phyloP scores from a whole-genome alignment of 2,113 vertebrate genomes.

The Poecilia latipinna region DNA sequence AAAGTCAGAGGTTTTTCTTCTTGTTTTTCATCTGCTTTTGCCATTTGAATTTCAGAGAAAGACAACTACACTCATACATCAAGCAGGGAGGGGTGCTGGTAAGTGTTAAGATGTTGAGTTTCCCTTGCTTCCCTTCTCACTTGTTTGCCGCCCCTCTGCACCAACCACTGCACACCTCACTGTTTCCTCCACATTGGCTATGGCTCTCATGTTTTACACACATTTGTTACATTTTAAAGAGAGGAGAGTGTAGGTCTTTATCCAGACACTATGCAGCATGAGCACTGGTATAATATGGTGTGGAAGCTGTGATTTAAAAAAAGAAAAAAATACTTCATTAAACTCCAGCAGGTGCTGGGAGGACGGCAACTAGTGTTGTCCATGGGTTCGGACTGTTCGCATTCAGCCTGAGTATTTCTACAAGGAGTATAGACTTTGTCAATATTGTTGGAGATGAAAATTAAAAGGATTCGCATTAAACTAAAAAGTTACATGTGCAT shows the following conservation, averaged over 20 bases:
- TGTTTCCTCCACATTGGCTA: constrained; percentile 36
- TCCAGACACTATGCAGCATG: constrained; percentile 65
- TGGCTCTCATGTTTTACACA: constrained; percentile 62
- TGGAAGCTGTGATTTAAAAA: constrained; percentile 60
- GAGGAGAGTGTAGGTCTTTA: constrained; percentile 52
- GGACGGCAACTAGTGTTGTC: background rate
- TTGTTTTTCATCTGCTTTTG: constrained; percentile 56
- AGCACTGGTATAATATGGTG: constrained; percentile 56
- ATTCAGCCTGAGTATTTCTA: too few species aligned
- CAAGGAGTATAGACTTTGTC: too few species aligned
- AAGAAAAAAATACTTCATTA: constrained; percentile 68
- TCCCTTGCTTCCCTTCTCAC: constrained; percentile 31
- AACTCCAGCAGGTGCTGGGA: constrained; percentile 64
- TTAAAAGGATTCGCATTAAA: background rate
- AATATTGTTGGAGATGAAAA: too few species aligned
- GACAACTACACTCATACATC: constrained; percentile 75
- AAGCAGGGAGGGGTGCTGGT: constrained; percentile 28
- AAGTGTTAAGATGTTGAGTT: constrained; percentile 52
- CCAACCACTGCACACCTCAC: constrained; percentile 17
- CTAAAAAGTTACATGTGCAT: background rate
- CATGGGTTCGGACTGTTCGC: too few species aligned
- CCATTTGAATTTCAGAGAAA: constrained; percentile 83
- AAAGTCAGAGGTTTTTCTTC: constrained; percentile 61
- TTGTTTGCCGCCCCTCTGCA: constrained; percentile 26
- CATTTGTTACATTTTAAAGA: constrained; percentile 61